Base-by-base conservation (phyloP, 1,140 invertebrate species). In the Anadara kagoshimensis region DNA sequence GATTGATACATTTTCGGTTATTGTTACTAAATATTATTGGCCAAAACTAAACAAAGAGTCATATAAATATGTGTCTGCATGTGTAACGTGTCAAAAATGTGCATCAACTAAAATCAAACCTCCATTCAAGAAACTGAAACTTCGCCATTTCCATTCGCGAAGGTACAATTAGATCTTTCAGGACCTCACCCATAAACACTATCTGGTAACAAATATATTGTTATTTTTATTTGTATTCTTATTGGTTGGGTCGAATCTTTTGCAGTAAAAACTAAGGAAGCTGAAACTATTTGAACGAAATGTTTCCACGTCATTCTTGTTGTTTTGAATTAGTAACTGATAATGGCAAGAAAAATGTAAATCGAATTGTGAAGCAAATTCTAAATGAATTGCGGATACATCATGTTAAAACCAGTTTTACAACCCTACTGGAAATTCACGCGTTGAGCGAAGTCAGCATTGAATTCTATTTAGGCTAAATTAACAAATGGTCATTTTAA, bases 141-240 rank as follows among this genome's bases (percentile, higher is more conserved):
- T n/a, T 58, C 69, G 18, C 64, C 64, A 5, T 68, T 43, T 69
- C 53, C 73, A 1, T 63, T 79, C 45, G 67, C 70, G 11, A 71
- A 73, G 36, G n/a, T 79, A 44, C 49, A 51, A 24, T 0, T 73
- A 22, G 73, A 79, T 64, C 16, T 79, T 18, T 72, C 57, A 14
- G 73, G 74, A 24, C 73, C 74, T 41, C 74, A 76, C 59, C 61
- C 63, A 22, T 61, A 1, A 20, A 65, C 65, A 41, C 49, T 79
- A 18, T 68, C 78, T 22, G 66, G 70, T 1, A 79, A 76, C 18
- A 73, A 61, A 49, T 79, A 79, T 44, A 74, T 74, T 20, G 51
- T 79, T 22, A 29, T 24, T 20, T 76, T 79, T 59, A 49, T 79
- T 4, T 56, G 63, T 54, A 26, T 65, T 44, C 71, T 68, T 29